These are phyloP conservation scores for Platyura marginata DNA, from an alignment of 1,140 invertebrate species.

Conservation along the genomic window DNA sequence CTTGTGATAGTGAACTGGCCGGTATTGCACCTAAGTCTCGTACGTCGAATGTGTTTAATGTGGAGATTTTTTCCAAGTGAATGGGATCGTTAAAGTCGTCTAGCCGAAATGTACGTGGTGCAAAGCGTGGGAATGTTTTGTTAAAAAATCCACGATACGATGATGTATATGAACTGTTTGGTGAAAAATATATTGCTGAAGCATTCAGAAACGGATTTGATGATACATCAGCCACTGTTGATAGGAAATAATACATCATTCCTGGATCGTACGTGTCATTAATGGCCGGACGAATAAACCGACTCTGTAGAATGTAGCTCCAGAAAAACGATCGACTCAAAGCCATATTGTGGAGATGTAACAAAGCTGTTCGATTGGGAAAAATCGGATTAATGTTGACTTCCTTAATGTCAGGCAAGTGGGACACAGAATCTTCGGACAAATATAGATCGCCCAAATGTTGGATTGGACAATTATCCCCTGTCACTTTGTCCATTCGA, in stretches of 20 bases:
- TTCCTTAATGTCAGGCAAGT: slow-evolving; percentile 86
- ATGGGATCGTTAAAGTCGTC: slow-evolving; percentile 92
- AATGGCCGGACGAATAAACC: slow-evolving; percentile 73
- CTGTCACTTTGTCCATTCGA: slow-evolving; percentile 58
- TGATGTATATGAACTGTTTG: slow-evolving; percentile 85
- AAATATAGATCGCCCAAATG: slow-evolving; percentile 70
- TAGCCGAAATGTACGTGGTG: slow-evolving; percentile 74
- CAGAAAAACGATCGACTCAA: slow-evolving; percentile 87
- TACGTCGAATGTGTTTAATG: slow-evolving; percentile 69
- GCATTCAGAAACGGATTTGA: slow-evolving; percentile 85
- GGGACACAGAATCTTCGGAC: slow-evolving; percentile 65
- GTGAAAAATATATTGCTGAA: slow-evolving; percentile 85
- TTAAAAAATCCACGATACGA: slow-evolving; percentile 94
- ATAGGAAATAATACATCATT: slow-evolving; percentile 96
- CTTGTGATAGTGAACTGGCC: slow-evolving; percentile 47
- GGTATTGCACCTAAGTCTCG: slow-evolving; percentile 69
- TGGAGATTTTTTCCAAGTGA: slow-evolving; percentile 79
- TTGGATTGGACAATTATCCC: slow-evolving; percentile 76
- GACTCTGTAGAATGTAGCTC: slow-evolving; percentile 85
- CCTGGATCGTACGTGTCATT: slow-evolving; percentile 90
- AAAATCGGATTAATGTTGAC: slow-evolving; percentile 90
- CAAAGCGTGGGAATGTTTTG: slow-evolving; percentile 88
- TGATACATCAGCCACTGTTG: slow-evolving; percentile 85
- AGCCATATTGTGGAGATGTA: slow-evolving; percentile 93
- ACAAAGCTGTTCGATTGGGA: slow-evolving; percentile 78